A percentile compares a stretch with the other conserved stretches of the same genome.
Evolutionary conservation across 2,888 invertebrate genomes (phyloP).

Genomic region (Notodonta dromedarius): DNA sequence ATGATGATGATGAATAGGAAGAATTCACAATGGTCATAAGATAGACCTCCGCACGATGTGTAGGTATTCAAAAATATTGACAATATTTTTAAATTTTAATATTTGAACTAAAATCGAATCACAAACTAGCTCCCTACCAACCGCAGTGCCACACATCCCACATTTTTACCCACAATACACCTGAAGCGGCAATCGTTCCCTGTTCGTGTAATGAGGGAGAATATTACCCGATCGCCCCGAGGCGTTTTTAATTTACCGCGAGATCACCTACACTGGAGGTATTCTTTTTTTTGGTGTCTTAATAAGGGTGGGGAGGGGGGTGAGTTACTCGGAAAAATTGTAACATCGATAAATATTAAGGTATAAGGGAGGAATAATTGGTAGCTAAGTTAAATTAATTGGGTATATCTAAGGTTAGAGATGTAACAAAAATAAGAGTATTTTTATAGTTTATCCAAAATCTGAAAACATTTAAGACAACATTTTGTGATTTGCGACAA

Average conservation of each 20-base stretch:
- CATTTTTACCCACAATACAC: constrained; percentile 55
- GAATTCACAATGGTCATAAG: too few species aligned
- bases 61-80: too few species aligned
- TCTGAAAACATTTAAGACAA: too few species aligned
- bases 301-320: constrained; percentile 30
- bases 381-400: constrained; percentile 16
- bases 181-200: constrained; percentile 68
- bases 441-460: too few species aligned
- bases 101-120: constrained; percentile 38
- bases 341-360: constrained; percentile 31
- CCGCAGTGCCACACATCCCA: constrained; percentile 22
- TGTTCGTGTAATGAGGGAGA: constrained; percentile 64
- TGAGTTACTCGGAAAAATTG: constrained; percentile 20
- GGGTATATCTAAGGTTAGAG: too few species aligned
- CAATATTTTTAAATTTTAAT: too few species aligned
- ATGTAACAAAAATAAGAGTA: too few species aligned
- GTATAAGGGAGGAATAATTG: neutral
- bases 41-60: too few species aligned
- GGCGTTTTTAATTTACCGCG: constrained; percentile 82
- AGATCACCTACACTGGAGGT: constrained; percentile 65
- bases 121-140: constrained; percentile 6
- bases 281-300: constrained; percentile 48
- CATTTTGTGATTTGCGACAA: too few species aligned
- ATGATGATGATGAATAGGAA: too few species aligned
- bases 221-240: constrained; percentile 76